These are phyloP conservation scores for Nasonovia ribisnigri DNA, from an alignment of 2,888 invertebrate genomes.

Conservation along the genomic window DNA sequence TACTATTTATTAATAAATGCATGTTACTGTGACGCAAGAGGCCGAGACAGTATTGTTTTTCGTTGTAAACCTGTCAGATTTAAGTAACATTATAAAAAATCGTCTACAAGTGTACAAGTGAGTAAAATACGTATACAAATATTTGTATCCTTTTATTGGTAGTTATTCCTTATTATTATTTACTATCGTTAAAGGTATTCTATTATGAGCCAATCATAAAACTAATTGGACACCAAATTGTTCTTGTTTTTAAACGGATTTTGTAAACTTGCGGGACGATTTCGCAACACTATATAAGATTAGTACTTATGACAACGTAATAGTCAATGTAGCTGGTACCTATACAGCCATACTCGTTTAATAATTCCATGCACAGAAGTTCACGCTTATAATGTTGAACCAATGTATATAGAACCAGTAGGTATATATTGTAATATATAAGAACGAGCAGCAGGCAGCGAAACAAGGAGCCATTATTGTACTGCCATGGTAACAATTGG, in stretches of 20 bases:
- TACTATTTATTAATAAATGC: background rate
- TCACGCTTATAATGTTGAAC: constrained; percentile 1
- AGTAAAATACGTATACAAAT: background rate
- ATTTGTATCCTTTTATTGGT: background rate
- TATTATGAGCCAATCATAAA: background rate
- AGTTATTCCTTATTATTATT: background rate
- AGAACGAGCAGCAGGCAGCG: background rate
- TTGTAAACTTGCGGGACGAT: background rate
- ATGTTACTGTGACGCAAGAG: background rate
- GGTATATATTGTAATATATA: background rate
- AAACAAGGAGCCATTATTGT: constrained; percentile 13
- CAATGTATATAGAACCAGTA: background rate
- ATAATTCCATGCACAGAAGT: constrained; percentile 13
- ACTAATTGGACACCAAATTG: background rate
- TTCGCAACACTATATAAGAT: background rate
- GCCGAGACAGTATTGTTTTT: background rate
- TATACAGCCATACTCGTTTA: background rate
- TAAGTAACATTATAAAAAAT: background rate
- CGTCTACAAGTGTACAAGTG: background rate
- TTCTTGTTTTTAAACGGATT: background rate
- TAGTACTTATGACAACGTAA: background rate
- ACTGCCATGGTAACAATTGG: constrained; percentile 21
- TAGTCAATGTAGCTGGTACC: background rate
- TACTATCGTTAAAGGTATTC: background rate
- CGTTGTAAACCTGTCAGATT: background rate